Evolutionary conservation across 2,797 vertebrate species (phyloP).

Genomic region (Limosa lapponica): DNA sequence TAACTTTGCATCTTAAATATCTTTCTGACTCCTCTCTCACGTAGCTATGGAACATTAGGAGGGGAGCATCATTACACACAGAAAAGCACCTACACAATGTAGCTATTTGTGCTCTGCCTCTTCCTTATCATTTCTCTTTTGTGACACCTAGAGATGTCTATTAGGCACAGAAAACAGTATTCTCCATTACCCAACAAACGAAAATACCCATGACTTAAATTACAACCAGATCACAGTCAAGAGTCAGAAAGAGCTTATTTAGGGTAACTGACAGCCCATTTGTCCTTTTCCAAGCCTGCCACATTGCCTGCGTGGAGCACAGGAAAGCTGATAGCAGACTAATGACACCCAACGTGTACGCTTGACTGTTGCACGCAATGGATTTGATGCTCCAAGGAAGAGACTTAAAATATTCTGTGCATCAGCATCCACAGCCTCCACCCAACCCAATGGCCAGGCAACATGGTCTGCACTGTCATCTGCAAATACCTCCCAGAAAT

Average conservation of each 20-base stretch:
- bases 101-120: not conserved
- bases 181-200: not conserved
- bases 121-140: slow-evolving; percentile 40
- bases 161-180: slow-evolving; percentile 12
- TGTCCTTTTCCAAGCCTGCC: not conserved
- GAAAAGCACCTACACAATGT: not conserved
- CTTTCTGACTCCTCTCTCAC: not conserved
- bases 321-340: not conserved
- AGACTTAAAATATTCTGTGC: not conserved
- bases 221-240: not conserved
- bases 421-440: not conserved
- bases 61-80: not conserved
- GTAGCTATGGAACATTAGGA: slow-evolving; percentile 17
- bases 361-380: rapidly evolving
- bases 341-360: not conserved
- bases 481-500: not conserved
- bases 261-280: not conserved
- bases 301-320: rapidly evolving
- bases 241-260: not conserved
- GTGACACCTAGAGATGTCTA: slow-evolving; percentile 37
- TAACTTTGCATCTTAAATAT: slow-evolving; percentile 27
- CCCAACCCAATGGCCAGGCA: not conserved
- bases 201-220: slow-evolving; percentile 16
- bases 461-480: rapidly evolving
- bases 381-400: not conserved